Conservation (phyloP, 2,888 invertebrate species). For the Cepaea hortensis region DNA sequence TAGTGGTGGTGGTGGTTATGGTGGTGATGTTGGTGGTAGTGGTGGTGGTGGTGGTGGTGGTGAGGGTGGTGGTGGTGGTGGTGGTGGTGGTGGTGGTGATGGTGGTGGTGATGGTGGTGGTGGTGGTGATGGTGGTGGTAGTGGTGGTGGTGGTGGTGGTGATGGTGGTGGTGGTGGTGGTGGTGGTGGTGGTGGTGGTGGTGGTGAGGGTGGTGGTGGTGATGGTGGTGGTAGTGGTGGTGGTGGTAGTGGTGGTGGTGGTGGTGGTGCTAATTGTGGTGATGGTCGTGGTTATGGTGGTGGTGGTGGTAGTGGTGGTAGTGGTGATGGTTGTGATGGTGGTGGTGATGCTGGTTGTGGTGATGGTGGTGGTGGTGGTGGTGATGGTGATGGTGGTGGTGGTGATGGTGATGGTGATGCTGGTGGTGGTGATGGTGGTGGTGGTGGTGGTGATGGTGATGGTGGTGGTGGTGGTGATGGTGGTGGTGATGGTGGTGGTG, state of each 20-base stretch:
- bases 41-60: not conserved
- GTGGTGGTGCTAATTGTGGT: conserved; percentile 8
- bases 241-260: not conserved
- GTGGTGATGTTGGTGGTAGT: not conserved
- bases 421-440: not conserved
- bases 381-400: not conserved
- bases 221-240: conserved; percentile 1
- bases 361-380: not conserved
- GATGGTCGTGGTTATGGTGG: not conserved
- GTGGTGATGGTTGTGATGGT: not conserved
- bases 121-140: too few species aligned
- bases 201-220: not conserved
- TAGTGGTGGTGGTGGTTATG: not conserved
- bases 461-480: not conserved
- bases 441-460: not conserved
- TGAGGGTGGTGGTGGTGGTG: not conserved
- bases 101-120: too few species aligned
- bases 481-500: not conserved
- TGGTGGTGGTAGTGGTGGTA: not conserved
- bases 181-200: not conserved
- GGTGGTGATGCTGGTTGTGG: not conserved
- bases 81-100: not conserved
- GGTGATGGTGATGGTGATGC: too few species aligned
- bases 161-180: conserved; percentile 4
- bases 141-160: too few species aligned